A percentile compares a stretch with the other conserved stretches of the same genome.
phyloP scores from a whole-genome alignment of 2,888 invertebrate genomes.

The Acanthosepion pharaonis region DNA sequence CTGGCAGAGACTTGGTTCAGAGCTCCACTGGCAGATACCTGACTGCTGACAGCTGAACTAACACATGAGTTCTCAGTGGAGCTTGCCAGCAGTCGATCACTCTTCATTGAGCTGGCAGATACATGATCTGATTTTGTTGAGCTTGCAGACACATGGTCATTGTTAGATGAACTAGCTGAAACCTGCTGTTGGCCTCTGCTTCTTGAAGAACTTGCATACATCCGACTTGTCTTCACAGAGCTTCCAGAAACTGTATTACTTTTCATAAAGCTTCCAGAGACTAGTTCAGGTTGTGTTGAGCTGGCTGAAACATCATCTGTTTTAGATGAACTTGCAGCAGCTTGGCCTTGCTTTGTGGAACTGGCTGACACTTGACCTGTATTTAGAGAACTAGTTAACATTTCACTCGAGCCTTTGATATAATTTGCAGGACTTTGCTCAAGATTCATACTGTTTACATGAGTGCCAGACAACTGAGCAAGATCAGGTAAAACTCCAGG shows the following conservation, averaged over 20 bases:
- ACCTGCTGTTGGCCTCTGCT: neutral
- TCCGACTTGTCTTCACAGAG: constrained; percentile 37
- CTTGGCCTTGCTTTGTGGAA: constrained; percentile 34
- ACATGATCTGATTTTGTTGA: constrained; percentile 36
- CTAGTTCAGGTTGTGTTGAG: neutral
- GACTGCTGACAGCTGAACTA: neutral
- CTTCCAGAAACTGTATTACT: neutral
- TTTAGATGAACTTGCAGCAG: neutral
- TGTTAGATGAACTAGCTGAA: constrained; percentile 42
- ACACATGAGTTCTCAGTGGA: neutral
- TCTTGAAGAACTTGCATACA: neutral
- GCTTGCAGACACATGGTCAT: constrained; percentile 11
- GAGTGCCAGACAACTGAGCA: neutral
- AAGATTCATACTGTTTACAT: neutral
- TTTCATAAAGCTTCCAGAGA: neutral
- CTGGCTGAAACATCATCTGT: constrained; percentile 35
- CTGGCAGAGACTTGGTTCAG: constrained; percentile 42
- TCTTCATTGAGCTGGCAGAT: constrained; percentile 16
- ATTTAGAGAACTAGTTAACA: neutral
- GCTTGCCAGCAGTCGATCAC: neutral
- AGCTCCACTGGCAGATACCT: constrained; percentile 36
- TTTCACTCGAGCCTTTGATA: neutral
- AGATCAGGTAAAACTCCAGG: neutral
- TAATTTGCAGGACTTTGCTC: neutral
- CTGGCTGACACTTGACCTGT: neutral